Base-by-base conservation (phyloP, 2,888 invertebrate genomes). In the Cynaeus angustus region DNA sequence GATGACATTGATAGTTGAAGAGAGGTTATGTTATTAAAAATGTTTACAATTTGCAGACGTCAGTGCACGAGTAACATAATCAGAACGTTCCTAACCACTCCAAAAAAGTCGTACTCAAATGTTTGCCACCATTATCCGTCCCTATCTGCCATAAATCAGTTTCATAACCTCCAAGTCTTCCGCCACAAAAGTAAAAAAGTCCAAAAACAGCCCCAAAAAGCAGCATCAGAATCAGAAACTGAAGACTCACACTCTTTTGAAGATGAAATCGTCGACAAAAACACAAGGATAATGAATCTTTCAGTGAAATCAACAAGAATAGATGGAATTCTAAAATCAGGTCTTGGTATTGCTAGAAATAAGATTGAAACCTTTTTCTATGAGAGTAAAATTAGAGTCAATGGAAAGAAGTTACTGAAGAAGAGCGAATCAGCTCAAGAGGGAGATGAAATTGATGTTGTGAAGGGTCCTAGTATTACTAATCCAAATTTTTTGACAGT, bases 301-400 rank as follows among this genome's bases (percentile, higher is more conserved):
- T 88, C 86, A 69, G 86, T 93, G 5, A 88, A 88, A 66, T 92
- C 94, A 0, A 83, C 93, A 78, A 87, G 95, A 76, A 85, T 91
- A 0, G 95, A 95, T 86, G 84, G 88, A 0, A 81, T 95, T 58
- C 76, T 94, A 0, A 94, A 93, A 84, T 87, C 88, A 37, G 92
- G 90, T 12, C 85, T 94, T 9, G 89, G 89, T 64, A 86, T 94
- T 65, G 89, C 94, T 30, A 89, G 94, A 82, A 93, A 92, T 81
- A 95, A 94, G 89, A 87, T 94, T 43, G 95, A 95, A 81, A 88
- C 89, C 58, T 84, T 91, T 53, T 94, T 96, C 82, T 95, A 94
- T 85, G 92, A 92, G 74, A 93, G 92, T 80, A 92, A 90, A 86
- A 89, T 96, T 71, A 88, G 94, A 79, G 83, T 94, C 0, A 96